Evolutionary conservation across 2,888 invertebrate genomes (phyloP), one percentile per base, ranked within the genome.

Genomic region (Tiphia femorata): DNA sequence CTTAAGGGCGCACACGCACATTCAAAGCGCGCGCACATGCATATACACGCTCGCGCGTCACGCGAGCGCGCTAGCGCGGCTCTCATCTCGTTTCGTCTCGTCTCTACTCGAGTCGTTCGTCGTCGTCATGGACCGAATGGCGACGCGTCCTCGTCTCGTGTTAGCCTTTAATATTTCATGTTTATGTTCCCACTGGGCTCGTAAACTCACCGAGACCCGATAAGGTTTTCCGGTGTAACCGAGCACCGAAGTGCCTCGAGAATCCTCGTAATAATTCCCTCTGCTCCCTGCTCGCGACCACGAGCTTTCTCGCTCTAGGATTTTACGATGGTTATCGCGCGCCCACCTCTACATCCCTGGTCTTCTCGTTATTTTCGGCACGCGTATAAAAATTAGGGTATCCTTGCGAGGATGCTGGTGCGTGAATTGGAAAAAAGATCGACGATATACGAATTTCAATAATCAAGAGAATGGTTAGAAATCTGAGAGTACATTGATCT

Each of bases 171-270:
- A 66, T 62, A 56, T 61, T 54, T 49, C 48, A 53, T 73, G 74
- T 76, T 76, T 76, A 75, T 68, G 66, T 75, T 74, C 67, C 69
- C 72, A 72, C 71, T 70, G 69, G 50, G 57, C 63, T 72, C 68
- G 58, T 67, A 67, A 64, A 70, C 56, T 53, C 38, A 56, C 50
- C 47, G 14, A 33, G 30, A 16, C 62, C 58, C 70, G 17, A 73
- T 74, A 74, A 76, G 72, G 56, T 73, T 73, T 76, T 75, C 70
- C 76, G 76, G 72, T 69, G 58, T 61, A 35, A 62, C 46, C n/a
- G n/a, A 35, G 44, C 41, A 38, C 37, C 47, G 35, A 57, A 38
- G 49, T 49, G 58, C 56, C 57, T 52, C 47, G 47, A 48, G 46
- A 52, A 59, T 61, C 47, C 55, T 29, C 20, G 41, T 16, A 47